These are phyloP conservation scores for Crotalus helleri DNA, from an alignment of 2,113 vertebrate species.

Conservation along the genomic window DNA sequence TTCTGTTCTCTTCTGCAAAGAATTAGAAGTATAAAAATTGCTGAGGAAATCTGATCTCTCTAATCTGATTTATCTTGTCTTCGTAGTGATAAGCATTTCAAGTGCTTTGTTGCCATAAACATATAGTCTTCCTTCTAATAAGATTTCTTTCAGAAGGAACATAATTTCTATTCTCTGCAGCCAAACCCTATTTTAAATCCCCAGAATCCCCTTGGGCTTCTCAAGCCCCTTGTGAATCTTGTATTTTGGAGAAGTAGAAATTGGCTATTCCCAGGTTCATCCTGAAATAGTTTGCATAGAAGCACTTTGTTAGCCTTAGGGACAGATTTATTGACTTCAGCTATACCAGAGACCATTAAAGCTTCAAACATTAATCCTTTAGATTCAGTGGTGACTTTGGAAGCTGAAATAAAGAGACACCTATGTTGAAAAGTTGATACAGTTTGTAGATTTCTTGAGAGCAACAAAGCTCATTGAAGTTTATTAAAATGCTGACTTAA, in stretches of 20 bases:
- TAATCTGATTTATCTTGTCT: constrained; percentile 2
- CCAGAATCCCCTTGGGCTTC: neutral
- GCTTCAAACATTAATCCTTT: constrained; percentile 39
- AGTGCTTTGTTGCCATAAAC: neutral
- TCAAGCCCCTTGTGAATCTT: constrained; percentile 15
- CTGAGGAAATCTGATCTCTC: neutral
- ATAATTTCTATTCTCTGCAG: neutral
- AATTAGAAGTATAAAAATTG: neutral
- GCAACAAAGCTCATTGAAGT: neutral
- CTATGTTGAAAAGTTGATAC: constrained; percentile 20
- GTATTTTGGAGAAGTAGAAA: neutral
- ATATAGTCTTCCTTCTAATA: constrained; percentile 15
- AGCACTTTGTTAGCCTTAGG: constrained; percentile 24
- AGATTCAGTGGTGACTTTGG: constrained; percentile 37
- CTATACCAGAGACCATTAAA: constrained; percentile 39
- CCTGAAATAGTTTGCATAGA: neutral
- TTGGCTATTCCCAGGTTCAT: neutral
- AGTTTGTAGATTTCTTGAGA: neutral
- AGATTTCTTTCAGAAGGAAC: constrained; percentile 19
- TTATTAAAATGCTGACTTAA: constrained; percentile 7
- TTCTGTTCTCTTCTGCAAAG: neutral
- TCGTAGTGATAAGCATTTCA: neutral
- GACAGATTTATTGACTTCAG: constrained; percentile 42
- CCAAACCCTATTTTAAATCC: constrained; percentile 16
- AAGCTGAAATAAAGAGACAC: constrained; percentile 19